Evolutionary conservation across 1,140 invertebrate species (phyloP), one percentile per base, ranked within the genome.

Genomic region (Cydia splendana): DNA sequence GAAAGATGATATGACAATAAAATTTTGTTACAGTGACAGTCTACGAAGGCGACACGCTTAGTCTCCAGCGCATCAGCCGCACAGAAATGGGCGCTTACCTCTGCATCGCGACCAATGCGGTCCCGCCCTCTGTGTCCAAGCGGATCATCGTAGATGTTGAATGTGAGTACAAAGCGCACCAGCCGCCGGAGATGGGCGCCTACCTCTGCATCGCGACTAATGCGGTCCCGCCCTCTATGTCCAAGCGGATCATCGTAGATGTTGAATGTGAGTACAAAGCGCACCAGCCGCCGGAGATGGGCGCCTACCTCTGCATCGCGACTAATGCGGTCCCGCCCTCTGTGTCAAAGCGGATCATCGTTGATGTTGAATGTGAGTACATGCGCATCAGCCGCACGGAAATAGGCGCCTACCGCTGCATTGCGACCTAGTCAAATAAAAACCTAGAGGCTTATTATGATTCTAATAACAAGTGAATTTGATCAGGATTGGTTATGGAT

Each of bases 31-130:
- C 94, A 97, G 96, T 97, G 77, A 94, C 95, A 62, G 95, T 95
- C 75, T 96, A 96, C 90, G 96, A 97, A 83, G 97, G 97, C 9
- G 96, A 97, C 86, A 95, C 96, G 77, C 94, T 98, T 84, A 97
- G 96, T 85, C 92, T 98, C 84, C 96, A 96, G 83, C 96, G 96
- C 93, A 97, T 98, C 86, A 96, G 96, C 83, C 95, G 97, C 78
- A 96, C 95, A 65, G 97, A 98, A 85, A 97, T 97, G 96, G 97
- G 97, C n/a, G 96, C 96, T 74, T 97, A 97, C 94, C 94, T 97
- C 24, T 97, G 96, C 89, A 97, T 96, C 86, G 96, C 96, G 62
- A 96, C 95, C 51, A 97, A 97, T 82, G 96, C 97, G 34, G 96
- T 98, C 9, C 97, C 97, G 15, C 97, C 97, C 15, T 97, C 97